Evolutionary conservation across 2,888 invertebrate species (phyloP), one percentile per base, ranked within the genome.

Genomic region (Nasonia oneida): DNA sequence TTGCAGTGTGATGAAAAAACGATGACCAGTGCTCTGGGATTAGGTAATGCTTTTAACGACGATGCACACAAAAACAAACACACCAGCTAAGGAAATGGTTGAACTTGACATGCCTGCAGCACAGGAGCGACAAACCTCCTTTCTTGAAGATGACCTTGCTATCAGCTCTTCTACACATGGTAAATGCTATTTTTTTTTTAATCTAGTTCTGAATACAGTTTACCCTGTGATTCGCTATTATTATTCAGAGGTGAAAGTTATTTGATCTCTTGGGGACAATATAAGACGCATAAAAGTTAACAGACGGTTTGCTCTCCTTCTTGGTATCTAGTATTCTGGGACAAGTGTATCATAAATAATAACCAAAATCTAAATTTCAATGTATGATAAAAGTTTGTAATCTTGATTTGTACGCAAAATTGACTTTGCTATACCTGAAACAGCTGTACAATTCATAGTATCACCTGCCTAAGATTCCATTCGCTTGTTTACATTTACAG

Each of bases 151-250:
- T 42, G 84, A 87, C 47, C 78, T 87, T 18, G 86, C 86, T 29
- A 42, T 87, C 37, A 87, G 86, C 71, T 84, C 86, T 53, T 87
- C 84, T 10, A 57, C 81, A 12, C 78, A 84, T 70, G 87, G 86
- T 87, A 50, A 83, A 39, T 37, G 33, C 57, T 47, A 50, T n/a
- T 8, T 18, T 57, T 23, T 50, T 33, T 23, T 1, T 76, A 61
- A 23, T 61, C 6, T n/a, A 6, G 4, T 57, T 18, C 57, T n/a
- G 15, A n/a, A n/a, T 47, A 12, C 47, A 47, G 47, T 47, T 12
- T 12, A 47, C 10, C 10, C 47, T 2, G 12, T 47, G 47, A 12
- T 12, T 47, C 12, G 12, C 1, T 8, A 42, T 47, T 47, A 47
- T 47, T 47, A 47, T 47, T 47, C 10, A 2, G 12, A 47, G 47